Evolutionary conservation across 2,113 vertebrate species (phyloP), one percentile per base, ranked within the genome.

Genomic region (Smithornis capensis): DNA sequence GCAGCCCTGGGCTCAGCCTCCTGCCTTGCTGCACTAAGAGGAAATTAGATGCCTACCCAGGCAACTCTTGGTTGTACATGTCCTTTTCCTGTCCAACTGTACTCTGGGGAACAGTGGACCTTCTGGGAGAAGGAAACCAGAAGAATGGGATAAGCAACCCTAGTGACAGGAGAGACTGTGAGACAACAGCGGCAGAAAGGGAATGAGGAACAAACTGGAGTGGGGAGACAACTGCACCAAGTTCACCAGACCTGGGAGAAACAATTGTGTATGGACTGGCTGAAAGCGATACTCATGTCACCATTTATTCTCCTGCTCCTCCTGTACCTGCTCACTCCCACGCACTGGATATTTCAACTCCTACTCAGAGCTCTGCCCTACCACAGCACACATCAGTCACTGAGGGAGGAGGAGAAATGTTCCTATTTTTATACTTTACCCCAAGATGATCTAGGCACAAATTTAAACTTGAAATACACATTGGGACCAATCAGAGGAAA

Each of bases 1-100:
- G 63, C 69, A 62, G 53, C 52, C 64, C 87, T 2, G 24, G 37
- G 5, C 38, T 57, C 3, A 14, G 84, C 42, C 67, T 88, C 45
- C 22, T 24, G 45, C 79, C 70, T 63, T 63, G 31, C 33, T 59
- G 33, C 35, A 50, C 82, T 83, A 40, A 7, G 40, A 29, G 70
- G 82, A 80, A 65, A 37, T 16, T 1, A 11, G 8, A 11, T 7
- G 37, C 24, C 49, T 2, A 14, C 16, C 17, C 44, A 11, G 35
- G 42, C 59, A 44, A 7, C 69, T 59, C 31, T 9, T 33, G 42
- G 5, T 1, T 24, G 14, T 13, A 4, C 0, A 0, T 0, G 0
- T 73, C 63, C n/a, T 14, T 17, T 50, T 45, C 37, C 76, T 0
- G 1, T 22, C 38, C 7, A 24, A 2, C 28, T 27, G 49, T 6